phyloP scores from a whole-genome alignment of 2,888 invertebrate species.

The Seira musarum region DNA sequence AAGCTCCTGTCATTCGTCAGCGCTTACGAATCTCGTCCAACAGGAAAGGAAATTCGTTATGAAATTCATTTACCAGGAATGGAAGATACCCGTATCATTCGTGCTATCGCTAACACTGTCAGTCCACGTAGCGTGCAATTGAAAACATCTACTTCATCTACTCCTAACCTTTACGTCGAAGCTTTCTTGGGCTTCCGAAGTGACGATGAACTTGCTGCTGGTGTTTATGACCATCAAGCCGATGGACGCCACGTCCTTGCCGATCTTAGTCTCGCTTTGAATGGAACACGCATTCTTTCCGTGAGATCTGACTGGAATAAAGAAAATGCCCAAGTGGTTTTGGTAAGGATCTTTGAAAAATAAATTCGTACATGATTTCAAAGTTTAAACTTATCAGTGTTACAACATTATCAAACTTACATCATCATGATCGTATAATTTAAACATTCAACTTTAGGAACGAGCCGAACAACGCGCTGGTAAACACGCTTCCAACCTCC shows the following conservation, averaged over 20 bases:
- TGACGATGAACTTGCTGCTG: conserved; percentile 61
- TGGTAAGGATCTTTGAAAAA: no score
- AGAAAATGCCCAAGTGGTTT: conserved; percentile 77
- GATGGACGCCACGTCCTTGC: conserved; percentile 71
- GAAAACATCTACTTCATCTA: conserved; percentile 62
- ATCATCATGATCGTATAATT: background rate
- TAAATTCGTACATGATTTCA: no score
- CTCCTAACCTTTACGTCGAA: conserved; percentile 59
- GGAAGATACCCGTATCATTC: conserved; percentile 63
- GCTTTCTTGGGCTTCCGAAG: conserved; percentile 66
- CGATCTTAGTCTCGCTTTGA: conserved; percentile 75
- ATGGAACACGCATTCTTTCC: conserved; percentile 74
- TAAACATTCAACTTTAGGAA: conserved; percentile 2
- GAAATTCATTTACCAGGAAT: conserved; percentile 65
- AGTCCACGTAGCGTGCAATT: conserved; percentile 59
- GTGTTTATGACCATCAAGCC: conserved; percentile 59
- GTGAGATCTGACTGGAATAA: conserved; percentile 74
- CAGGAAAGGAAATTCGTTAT: conserved; percentile 61
- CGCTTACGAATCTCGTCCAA: conserved; percentile 30
- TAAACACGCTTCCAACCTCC: conserved; percentile 72
- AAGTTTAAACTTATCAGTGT: no score
- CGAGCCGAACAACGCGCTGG: conserved; percentile 64
- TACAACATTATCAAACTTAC: no score
- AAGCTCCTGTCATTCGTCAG: conserved; percentile 50
- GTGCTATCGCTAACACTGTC: conserved; percentile 55